A percentile compares a stretch with the other conserved stretches of the same genome.
Conservation (phyloP, 2,888 invertebrate genomes). For the Erebia epiphron region DNA sequence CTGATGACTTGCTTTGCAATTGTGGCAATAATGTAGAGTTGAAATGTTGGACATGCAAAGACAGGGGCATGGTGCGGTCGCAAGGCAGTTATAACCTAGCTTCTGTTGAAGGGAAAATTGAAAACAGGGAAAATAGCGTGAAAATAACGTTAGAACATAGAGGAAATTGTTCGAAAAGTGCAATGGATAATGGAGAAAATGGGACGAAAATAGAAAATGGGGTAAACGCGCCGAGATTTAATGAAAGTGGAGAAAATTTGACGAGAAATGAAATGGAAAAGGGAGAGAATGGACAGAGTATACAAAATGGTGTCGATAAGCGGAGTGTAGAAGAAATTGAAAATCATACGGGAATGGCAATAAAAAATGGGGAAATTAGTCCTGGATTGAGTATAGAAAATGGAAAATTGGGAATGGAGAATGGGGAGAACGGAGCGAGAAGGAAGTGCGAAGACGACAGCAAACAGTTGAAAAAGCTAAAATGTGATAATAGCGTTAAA, state of each 20-base stretch:
- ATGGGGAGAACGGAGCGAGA: slow-evolving; percentile 52
- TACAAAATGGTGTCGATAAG: not conserved
- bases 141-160: not conserved
- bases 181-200: not conserved
- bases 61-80: slow-evolving; percentile 67
- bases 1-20: slow-evolving; percentile 65
- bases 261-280: not conserved
- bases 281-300: not conserved
- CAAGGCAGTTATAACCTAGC: slow-evolving; percentile 69
- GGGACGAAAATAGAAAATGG: not conserved
- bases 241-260: not conserved
- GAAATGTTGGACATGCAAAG: slow-evolving; percentile 55
- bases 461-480: slow-evolving; percentile 69
- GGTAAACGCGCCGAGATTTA: not conserved
- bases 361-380: not conserved
- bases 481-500: slow-evolving; percentile 76
- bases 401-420: not conserved
- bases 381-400: slow-evolving; percentile 1
- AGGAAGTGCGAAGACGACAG: slow-evolving; percentile 61
- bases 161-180: not conserved
- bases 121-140: not conserved
- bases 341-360: not conserved
- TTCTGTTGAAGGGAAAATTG: slow-evolving; percentile 41
- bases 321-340: too few relatives aligned
- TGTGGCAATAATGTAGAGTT: slow-evolving; percentile 62